A percentile compares a stretch with the other conserved stretches of the same genome.
Evolutionary conservation across 2,113 vertebrate genomes (phyloP).

Genomic region (Psittacus erithacus): DNA sequence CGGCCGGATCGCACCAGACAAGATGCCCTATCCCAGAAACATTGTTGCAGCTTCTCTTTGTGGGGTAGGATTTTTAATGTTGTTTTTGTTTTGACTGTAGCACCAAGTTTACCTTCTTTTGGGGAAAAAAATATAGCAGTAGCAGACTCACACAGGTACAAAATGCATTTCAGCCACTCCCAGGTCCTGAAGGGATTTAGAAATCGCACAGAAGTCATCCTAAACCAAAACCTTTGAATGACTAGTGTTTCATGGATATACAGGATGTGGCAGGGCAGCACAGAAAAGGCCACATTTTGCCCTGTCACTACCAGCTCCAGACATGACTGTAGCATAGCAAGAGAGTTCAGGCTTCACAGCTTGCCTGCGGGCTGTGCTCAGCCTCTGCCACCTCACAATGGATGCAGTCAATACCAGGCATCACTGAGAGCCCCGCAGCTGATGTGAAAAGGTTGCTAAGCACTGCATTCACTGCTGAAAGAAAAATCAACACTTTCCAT

Average conservation of each 20-base stretch:
- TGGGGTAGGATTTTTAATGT: slow-evolving; percentile 41
- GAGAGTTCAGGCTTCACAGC: background rate
- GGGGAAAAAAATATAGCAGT: background rate
- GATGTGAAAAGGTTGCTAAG: background rate
- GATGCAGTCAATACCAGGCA: background rate
- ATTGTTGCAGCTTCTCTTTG: slow-evolving; percentile 43
- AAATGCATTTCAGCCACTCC: background rate
- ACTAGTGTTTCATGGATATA: background rate
- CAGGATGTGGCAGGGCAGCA: background rate
- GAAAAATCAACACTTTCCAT: background rate
- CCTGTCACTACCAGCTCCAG: background rate
- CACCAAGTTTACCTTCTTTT: slow-evolving; percentile 6
- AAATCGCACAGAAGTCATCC: background rate
- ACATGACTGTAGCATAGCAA: background rate
- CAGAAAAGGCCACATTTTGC: background rate
- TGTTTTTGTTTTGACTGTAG: slow-evolving; percentile 51
- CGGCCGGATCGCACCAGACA: background rate
- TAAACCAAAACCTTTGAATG: background rate
- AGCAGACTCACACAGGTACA: background rate
- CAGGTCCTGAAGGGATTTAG: background rate
- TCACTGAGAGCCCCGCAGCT: background rate
- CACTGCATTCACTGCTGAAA: background rate
- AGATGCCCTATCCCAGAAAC: slow-evolving; percentile 6
- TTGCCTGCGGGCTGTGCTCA: background rate
- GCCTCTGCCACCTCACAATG: background rate